Conservation (phyloP, 1,140 invertebrate genomes). For the Coboldia fuscipes region DNA sequence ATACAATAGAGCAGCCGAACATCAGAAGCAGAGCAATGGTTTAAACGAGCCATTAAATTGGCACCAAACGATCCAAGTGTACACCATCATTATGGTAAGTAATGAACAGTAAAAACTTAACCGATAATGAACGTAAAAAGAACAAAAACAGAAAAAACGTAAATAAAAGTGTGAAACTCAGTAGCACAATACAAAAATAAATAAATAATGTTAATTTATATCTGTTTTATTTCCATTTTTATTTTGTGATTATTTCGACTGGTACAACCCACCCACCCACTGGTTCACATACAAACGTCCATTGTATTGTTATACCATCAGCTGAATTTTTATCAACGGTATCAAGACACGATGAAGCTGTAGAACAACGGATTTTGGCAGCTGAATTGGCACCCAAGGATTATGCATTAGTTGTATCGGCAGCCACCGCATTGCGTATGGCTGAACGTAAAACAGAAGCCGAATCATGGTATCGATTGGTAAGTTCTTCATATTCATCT, state of each 20-base stretch:
- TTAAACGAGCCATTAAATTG: constrained; percentile 57
- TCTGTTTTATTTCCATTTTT: no score
- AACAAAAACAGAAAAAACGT: no score
- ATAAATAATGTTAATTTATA: no score
- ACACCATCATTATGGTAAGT: constrained; percentile 67
- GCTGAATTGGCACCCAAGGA: constrained; percentile 53
- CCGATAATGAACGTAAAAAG: no score
- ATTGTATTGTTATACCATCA: constrained; percentile 21
- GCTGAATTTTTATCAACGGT: constrained; percentile 69
- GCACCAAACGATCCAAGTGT: constrained; percentile 65
- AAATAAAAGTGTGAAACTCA: no score
- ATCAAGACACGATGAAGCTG: constrained; percentile 58
- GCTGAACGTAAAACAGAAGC: constrained; percentile 53
- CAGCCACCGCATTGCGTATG: constrained; percentile 65
- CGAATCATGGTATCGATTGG: constrained; percentile 64
- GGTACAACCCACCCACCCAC: no score
- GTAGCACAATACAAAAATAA: no score
- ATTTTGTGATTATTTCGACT: no score
- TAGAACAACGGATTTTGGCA: constrained; percentile 49
- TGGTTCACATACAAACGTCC: no score
- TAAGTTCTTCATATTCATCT: constrained; percentile 21
- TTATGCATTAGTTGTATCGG: constrained; percentile 64
- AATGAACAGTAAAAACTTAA: neutral
- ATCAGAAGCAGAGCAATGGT: constrained; percentile 74
- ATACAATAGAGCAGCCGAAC: constrained; percentile 43